phyloP scores from a whole-genome alignment of 1,140 invertebrate genomes.

The Rhyacophila brunnea region DNA sequence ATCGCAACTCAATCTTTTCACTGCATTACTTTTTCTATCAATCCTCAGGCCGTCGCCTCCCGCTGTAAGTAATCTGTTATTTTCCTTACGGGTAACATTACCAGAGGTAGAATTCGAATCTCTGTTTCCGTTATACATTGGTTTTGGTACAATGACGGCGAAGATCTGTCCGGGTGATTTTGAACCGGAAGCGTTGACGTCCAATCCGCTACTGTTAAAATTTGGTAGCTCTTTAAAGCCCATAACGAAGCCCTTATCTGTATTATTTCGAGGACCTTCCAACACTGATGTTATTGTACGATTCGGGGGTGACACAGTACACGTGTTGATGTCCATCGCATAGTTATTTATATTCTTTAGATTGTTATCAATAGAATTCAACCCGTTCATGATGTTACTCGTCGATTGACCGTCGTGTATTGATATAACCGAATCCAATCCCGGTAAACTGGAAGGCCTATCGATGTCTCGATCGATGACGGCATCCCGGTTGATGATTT shows the following conservation, averaged over 20 bases:
- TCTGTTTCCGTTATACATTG: conserved; percentile 28
- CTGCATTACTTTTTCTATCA: background rate
- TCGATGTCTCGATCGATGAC: conserved; percentile 31
- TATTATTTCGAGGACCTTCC: conserved; percentile 30
- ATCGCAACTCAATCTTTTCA: conserved; percentile 48
- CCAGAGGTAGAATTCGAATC: no score
- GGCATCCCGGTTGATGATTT: conserved; percentile 39
- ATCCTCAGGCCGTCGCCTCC: background rate
- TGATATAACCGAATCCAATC: conserved; percentile 19
- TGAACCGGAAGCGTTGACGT: conserved; percentile 26
- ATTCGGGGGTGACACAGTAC: conserved; percentile 51
- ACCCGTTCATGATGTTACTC: conserved; percentile 6
- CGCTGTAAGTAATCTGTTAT: conserved; percentile 4
- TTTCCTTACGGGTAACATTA: background rate
- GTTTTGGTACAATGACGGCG: conserved; percentile 52
- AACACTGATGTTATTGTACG: conserved; percentile 44
- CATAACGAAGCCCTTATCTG: conserved; percentile 39
- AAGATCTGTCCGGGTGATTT: conserved; percentile 45
- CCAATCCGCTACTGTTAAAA: conserved; percentile 28
- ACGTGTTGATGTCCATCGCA: conserved; percentile 28
- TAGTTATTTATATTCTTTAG: conserved; percentile 2
- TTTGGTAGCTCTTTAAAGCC: conserved; percentile 48
- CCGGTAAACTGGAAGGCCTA: conserved; percentile 43
- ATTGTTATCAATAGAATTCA: conserved; percentile 14
- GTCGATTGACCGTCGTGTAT: background rate